Conservation (phyloP, 2,888 invertebrate genomes). For the Acronicta alni region DNA sequence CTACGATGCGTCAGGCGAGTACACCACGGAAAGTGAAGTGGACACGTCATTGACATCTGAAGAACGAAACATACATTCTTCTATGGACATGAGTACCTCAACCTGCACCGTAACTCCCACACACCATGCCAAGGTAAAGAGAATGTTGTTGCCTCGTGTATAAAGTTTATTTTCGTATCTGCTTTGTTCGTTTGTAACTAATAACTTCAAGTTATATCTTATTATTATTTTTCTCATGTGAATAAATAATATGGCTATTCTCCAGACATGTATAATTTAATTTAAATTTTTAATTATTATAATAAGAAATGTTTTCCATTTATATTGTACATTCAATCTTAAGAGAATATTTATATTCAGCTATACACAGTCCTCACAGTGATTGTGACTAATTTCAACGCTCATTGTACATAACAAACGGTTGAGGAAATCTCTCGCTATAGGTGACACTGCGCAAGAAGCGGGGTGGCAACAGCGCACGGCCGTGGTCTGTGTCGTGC, state of each 20-base stretch:
- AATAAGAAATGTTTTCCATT: background rate
- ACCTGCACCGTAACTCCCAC: slow-evolving; percentile 90
- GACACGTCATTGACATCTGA: slow-evolving; percentile 94
- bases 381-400: slow-evolving; percentile 22
- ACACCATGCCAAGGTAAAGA: slow-evolving; percentile 86
- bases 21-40: slow-evolving; percentile 93
- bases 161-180: slow-evolving; percentile 38
- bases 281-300: too few relatives aligned
- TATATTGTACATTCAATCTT: background rate
- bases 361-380: background rate
- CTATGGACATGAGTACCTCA: slow-evolving; percentile 87
- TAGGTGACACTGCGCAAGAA: slow-evolving; percentile 91
- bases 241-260: background rate
- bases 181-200: slow-evolving; percentile 34
- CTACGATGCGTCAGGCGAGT: slow-evolving; percentile 97
- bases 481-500: slow-evolving; percentile 97
- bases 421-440: slow-evolving; percentile 50
- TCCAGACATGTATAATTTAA: too few relatives aligned
- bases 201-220: slow-evolving; percentile 14
- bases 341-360: background rate
- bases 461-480: slow-evolving; percentile 87
- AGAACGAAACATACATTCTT: slow-evolving; percentile 93
- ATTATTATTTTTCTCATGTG: slow-evolving; percentile 3
- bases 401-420: slow-evolving; percentile 63
- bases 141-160: slow-evolving; percentile 9